Conservation (phyloP, 2,888 invertebrate genomes). For the Eristalis intricaria region DNA sequence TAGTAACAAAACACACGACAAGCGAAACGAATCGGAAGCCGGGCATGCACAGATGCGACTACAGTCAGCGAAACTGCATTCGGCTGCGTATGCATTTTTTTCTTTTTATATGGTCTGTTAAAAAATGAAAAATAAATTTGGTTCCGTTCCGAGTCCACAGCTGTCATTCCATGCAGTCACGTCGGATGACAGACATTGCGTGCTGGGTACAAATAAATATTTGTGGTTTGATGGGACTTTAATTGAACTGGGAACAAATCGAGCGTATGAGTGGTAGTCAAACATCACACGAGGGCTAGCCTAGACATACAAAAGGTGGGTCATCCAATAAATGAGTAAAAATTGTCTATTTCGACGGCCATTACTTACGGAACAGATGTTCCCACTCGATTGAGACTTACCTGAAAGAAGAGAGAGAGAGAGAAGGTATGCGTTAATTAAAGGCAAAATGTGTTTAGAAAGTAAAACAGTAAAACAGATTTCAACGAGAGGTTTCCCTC, state of each 20-base stretch:
- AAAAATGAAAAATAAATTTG: not conserved
- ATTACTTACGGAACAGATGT: not conserved
- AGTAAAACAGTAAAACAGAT: too few relatives aligned
- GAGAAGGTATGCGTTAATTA: not conserved
- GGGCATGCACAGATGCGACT: not conserved
- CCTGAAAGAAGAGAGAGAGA: slow-evolving; percentile 29
- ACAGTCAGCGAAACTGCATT: not conserved
- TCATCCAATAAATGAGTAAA: not conserved
- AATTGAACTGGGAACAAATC: not conserved
- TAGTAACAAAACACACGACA: slow-evolving; percentile 47
- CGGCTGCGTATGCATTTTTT: not conserved
- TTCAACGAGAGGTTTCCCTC: too few relatives aligned
- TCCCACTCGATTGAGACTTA: slow-evolving; percentile 6
- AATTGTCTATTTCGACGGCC: not conserved
- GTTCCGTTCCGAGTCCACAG: not conserved
- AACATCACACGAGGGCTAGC: not conserved
- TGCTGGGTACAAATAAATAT: not conserved
- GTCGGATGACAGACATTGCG: not conserved
- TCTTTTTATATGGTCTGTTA: not conserved
- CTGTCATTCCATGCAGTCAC: not conserved
- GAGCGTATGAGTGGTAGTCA: not conserved
- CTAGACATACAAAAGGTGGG: not conserved
- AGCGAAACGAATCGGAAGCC: slow-evolving; percentile 5
- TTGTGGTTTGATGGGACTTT: not conserved
- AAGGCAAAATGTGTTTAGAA: too few relatives aligned